Percentiles rank a stretch among this genome's conserved stretches.
phyloP scores from a whole-genome alignment of 2,888 invertebrate species.

The Cordilura impudica region DNA sequence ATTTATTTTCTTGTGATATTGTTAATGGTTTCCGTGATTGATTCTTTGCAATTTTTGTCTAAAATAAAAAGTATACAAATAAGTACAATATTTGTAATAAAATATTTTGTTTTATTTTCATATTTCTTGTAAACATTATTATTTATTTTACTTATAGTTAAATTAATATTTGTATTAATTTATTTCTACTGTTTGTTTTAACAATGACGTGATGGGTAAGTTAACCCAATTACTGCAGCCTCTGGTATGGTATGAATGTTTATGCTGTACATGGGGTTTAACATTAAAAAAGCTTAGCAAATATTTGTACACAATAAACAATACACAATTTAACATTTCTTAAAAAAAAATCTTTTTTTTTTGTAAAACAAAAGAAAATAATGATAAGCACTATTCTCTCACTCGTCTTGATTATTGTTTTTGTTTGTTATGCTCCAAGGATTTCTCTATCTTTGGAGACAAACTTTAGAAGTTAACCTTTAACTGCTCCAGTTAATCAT shows the following conservation, averaged over 20 bases:
- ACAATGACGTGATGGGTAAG: no score
- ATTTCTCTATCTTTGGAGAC: not conserved
- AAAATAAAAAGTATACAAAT: not conserved
- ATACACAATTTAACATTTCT: no score
- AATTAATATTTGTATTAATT: not conserved
- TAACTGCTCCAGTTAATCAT: not conserved
- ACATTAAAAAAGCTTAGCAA: no score
- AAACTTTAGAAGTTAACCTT: not conserved
- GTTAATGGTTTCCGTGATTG: no score
- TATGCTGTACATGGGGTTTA: no score
- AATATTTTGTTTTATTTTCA: no score
- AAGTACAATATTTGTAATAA: no score
- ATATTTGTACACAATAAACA: no score
- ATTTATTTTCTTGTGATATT: slow-evolving; percentile 8
- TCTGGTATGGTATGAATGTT: no score
- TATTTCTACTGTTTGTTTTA: no score
- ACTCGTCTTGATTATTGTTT: not conserved
- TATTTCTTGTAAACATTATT: not conserved
- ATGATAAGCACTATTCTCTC: not conserved
- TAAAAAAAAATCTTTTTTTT: no score
- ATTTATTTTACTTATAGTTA: not conserved
- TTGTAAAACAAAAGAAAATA: not conserved
- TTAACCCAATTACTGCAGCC: no score
- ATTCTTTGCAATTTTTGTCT: not conserved
- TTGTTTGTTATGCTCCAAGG: not conserved